Evolutionary conservation across 1,140 invertebrate genomes (phyloP).

Genomic region (Caenorhabditis briggsae): DNA sequence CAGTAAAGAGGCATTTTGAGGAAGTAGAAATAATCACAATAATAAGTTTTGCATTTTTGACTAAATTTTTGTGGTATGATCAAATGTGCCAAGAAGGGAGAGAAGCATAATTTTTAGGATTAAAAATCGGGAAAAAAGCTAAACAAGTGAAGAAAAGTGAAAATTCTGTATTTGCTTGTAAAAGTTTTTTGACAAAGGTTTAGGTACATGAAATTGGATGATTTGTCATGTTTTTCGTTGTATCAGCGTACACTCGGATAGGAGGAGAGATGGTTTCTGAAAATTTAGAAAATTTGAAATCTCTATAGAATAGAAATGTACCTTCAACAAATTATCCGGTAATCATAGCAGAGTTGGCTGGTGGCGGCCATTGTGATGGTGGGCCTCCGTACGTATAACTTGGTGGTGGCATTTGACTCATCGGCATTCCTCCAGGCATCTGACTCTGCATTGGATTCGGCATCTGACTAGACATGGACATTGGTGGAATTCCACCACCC

Average conservation of each 20-base stretch:
- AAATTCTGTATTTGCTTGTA: conserved; percentile 37
- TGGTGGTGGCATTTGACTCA: conserved; percentile 57
- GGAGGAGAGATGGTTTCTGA: neutral
- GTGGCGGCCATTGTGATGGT: conserved; percentile 52
- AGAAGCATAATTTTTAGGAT: neutral
- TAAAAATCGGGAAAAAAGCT: neutral
- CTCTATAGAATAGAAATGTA: neutral
- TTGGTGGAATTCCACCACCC: conserved; percentile 20
- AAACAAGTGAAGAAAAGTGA: conserved; percentile 29
- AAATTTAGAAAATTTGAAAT: no score
- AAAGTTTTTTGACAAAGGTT: neutral
- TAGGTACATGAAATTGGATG: conserved; percentile 21
- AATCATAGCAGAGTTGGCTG: conserved; percentile 59
- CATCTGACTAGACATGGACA: conserved; percentile 45
- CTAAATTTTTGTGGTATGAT: neutral
- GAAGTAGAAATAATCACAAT: conserved; percentile 51
- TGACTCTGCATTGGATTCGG: conserved; percentile 19
- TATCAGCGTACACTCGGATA: conserved; percentile 38
- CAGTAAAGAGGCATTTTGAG: conserved; percentile 33
- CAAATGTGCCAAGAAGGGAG: neutral
- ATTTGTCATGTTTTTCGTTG: conserved; percentile 45
- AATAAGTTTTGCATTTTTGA: conserved; percentile 22
- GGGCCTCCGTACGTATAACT: conserved; percentile 43
- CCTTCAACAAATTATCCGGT: conserved; percentile 51
- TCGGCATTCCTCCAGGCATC: conserved; percentile 28